Evolutionary conservation across 2,888 invertebrate genomes (phyloP).

Genomic region (Agrypnus murinus): DNA sequence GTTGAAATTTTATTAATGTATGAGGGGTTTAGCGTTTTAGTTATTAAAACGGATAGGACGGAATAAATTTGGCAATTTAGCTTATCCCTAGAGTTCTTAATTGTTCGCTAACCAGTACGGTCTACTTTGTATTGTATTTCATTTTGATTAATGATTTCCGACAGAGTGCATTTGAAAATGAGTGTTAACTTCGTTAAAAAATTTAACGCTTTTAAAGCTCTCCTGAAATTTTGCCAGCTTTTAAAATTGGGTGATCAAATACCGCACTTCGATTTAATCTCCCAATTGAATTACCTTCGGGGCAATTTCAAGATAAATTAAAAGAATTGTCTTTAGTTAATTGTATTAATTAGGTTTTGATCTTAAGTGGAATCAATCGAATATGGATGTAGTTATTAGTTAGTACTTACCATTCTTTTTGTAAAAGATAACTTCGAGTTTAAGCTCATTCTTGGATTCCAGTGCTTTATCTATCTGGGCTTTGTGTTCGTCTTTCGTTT

Average conservation of each 20-base stretch:
- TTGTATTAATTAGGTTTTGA: constrained; percentile 10
- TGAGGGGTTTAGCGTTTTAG: constrained; percentile 2
- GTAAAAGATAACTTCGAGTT: constrained; percentile 95
- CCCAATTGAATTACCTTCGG: constrained; percentile 8
- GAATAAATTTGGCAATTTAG: constrained; percentile 7
- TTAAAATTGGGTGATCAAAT: constrained; percentile 14
- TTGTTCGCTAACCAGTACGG: constrained; percentile 7
- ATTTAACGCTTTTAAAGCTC: constrained; percentile 20
- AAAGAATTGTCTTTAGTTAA: constrained; percentile 15
- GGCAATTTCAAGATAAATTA: not conserved
- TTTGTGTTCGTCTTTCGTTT: constrained; percentile 92
- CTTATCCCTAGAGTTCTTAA: constrained; percentile 18
- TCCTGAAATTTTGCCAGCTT: constrained; percentile 3
- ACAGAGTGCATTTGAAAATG: constrained; percentile 3
- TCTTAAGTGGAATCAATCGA: not conserved
- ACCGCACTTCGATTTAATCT: constrained; percentile 21
- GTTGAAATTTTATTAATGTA: constrained; percentile 19
- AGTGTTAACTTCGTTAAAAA: constrained; percentile 21
- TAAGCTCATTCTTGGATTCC: constrained; percentile 92
- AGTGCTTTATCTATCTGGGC: constrained; percentile 91
- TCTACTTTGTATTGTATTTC: constrained; percentile 23
- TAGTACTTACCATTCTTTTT: constrained; percentile 92
- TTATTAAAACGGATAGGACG: constrained; percentile 15
- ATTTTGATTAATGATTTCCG: constrained; percentile 20
- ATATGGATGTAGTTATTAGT: too few species aligned